Base-by-base conservation (phyloP, 2,797 vertebrate genomes). In the Hyperoplus lanceolatus region DNA sequence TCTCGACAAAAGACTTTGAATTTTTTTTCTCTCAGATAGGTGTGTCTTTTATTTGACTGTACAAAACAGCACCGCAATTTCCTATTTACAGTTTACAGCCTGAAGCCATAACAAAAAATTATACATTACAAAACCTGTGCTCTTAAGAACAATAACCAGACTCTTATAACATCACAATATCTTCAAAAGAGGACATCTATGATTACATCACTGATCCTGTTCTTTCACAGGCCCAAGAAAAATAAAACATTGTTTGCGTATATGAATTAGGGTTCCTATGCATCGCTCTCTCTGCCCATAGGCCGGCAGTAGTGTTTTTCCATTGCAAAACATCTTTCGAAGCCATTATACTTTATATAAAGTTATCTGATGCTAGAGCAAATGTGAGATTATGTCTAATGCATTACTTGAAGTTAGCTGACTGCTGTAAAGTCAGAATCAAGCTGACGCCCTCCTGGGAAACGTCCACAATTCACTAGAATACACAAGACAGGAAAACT, bases 41-140 rank as follows among this genome's bases (percentile, higher is more conserved):
- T 90, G 92, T 92, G 92, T 85, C 90, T 87, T 85, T 87, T 81
- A 83, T 84, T 82, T 63, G 29, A 85, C 78, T 77, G 73, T 75
- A 90, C 86, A 91, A 79, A 92, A 86, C 77, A 70, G 15, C 50
- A 61, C 18, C 8, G 43, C 84, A 59, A 79, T 55, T 39, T 81
- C 82, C 79, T 89, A 84, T 87, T 87, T 85, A 77, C 75, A 80
- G 69, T 82, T 88, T 56, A 69, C 55, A 70, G 79, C 90, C 89
- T 11, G 54, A 69, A 81, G 91, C 75, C 77, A 85, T 65, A 86
- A 89, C 85, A 87, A 87, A 87, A 84, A 85, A 41, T 10, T 76
- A 86, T 84, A 83, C 39, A 63, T 89, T 87, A 79, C 75, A 65
- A 77, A 88, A 84, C 10, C 45, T 21, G 9, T 57, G 61, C 50